Evolutionary conservation across 1,140 invertebrate genomes (phyloP).

Genomic region (Andricus grossulariae): DNA sequence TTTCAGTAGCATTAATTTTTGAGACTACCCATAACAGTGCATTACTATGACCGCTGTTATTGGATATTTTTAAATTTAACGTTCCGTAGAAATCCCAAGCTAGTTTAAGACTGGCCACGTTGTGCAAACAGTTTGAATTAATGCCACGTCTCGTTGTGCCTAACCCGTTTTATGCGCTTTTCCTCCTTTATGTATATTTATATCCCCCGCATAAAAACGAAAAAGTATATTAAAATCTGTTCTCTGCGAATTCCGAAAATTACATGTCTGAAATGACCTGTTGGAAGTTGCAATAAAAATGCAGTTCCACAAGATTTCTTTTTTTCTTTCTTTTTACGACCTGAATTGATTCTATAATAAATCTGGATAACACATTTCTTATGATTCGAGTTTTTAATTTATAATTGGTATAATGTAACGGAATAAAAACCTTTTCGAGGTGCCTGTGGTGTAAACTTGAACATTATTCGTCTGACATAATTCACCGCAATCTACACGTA

Average conservation of each 20-base stretch:
- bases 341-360: too few species aligned
- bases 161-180: slow-evolving; percentile 55
- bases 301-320: too few species aligned
- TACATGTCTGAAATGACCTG: too few species aligned
- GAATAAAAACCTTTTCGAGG: background rate
- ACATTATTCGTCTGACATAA: slow-evolving; percentile 23
- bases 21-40: too few species aligned
- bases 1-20: too few species aligned
- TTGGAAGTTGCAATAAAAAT: too few species aligned
- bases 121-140: slow-evolving; percentile 56
- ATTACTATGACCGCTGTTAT: background rate
- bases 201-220: slow-evolving; percentile 30
- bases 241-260: too few species aligned
- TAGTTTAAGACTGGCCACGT: background rate
- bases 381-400: too few species aligned
- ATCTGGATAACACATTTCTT: too few species aligned
- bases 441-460: slow-evolving; percentile 20
- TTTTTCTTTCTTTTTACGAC: too few species aligned
- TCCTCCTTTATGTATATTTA: slow-evolving; percentile 49
- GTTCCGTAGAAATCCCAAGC: background rate
- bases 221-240: too few species aligned
- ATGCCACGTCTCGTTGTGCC: slow-evolving; percentile 47
- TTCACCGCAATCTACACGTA: background rate
- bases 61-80: slow-evolving; percentile 34
- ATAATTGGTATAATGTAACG: too few species aligned